Evolutionary conservation across 2,888 invertebrate genomes (phyloP).

Genomic region (Actias luna): DNA sequence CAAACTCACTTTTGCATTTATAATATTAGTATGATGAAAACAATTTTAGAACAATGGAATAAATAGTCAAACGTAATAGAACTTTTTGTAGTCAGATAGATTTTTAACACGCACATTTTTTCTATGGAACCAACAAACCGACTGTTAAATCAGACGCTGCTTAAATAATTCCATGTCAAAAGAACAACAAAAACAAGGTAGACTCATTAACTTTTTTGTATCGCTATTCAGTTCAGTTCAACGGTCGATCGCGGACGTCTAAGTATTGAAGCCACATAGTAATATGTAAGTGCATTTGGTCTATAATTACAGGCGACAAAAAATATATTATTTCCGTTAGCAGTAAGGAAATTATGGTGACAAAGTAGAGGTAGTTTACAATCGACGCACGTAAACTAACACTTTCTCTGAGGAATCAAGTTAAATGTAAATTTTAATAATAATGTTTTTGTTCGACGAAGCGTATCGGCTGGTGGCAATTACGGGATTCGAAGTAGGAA

Average conservation of each 20-base stretch:
- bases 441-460: slow-evolving; percentile 46
- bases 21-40: no score
- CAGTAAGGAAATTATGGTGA: slow-evolving; percentile 45
- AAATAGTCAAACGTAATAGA: background rate
- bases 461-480: slow-evolving; percentile 36
- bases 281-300: background rate
- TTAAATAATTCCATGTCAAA: background rate
- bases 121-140: background rate
- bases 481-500: background rate
- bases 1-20: no score
- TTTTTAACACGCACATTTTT: background rate
- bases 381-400: slow-evolving; percentile 63
- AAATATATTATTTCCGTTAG: slow-evolving; percentile 26
- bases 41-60: no score
- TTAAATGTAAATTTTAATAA: slow-evolving; percentile 62
- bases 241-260: slow-evolving; percentile 19
- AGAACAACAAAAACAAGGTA: slow-evolving; percentile 1
- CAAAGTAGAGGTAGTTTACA: slow-evolving; percentile 42
- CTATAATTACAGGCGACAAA: slow-evolving; percentile 12
- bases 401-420: slow-evolving; percentile 67
- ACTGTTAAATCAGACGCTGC: background rate
- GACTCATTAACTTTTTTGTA: slow-evolving; percentile 19
- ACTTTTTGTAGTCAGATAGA: background rate
- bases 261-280: background rate
- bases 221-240: slow-evolving; percentile 9